phyloP scores from a whole-genome alignment of 2,113 vertebrate genomes.

The Lophius piscatorius region DNA sequence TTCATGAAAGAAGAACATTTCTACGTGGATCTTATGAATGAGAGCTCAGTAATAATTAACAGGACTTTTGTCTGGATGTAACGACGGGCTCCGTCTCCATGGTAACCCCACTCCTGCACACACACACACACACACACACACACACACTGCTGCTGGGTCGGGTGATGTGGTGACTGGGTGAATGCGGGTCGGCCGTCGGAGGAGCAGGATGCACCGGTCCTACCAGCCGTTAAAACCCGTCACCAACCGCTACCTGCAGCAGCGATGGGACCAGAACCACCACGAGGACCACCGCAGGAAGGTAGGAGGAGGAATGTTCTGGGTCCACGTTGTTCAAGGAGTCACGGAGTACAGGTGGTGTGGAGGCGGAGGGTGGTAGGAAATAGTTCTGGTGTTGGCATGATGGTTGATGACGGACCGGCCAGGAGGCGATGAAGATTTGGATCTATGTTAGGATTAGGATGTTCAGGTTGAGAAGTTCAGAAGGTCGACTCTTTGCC shows the following conservation, averaged over 20 bases:
- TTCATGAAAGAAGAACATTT: too few species aligned
- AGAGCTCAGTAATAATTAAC: slow-evolving; percentile 59
- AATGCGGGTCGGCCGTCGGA: background rate
- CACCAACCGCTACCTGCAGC: slow-evolving; percentile 79
- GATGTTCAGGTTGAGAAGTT: too few species aligned
- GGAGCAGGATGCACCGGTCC: slow-evolving; percentile 72
- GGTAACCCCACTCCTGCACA: slow-evolving; percentile 34
- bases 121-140: slow-evolving; percentile 18
- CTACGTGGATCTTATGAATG: too few species aligned
- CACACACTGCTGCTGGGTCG: too few species aligned
- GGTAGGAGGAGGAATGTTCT: slow-evolving; percentile 56
- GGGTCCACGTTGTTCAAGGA: background rate
- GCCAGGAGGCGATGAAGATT: too few species aligned
- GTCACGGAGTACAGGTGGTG: background rate
- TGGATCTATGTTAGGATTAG: too few species aligned
- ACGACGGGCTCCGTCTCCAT: slow-evolving; percentile 39
- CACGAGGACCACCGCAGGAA: slow-evolving; percentile 76
- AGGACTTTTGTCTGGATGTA: slow-evolving; percentile 48
- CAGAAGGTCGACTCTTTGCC: too few species aligned
- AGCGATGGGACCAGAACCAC: slow-evolving; percentile 76
- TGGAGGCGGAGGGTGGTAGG: too few species aligned
- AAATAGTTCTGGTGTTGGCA: background rate
- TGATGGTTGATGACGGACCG: too few species aligned
- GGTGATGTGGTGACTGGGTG: too few species aligned
- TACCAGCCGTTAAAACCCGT: slow-evolving; percentile 78